These are phyloP conservation scores for Apostichopus parvimensis DNA, from an alignment of 35 echinoderm and acorn worm species.

Conservation along the genomic window DNA sequence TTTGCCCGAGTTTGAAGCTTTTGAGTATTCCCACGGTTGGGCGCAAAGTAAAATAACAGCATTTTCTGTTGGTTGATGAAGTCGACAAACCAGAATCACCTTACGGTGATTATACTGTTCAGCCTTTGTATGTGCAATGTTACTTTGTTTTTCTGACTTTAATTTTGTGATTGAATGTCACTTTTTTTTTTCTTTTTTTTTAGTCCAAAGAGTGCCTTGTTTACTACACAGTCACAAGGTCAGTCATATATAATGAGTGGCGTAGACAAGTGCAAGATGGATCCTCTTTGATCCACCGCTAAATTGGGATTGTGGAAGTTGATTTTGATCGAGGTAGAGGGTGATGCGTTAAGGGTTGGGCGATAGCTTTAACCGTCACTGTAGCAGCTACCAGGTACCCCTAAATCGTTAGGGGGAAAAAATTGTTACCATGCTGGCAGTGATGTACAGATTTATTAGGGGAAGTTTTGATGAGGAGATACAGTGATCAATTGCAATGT, in stretches of 20 bases:
- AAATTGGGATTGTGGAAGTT: background rate
- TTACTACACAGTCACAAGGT: conserved; percentile 25
- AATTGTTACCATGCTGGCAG: background rate
- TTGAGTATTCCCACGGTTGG: background rate
- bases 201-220: conserved; percentile 33
- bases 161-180: background rate
- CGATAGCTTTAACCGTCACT: background rate
- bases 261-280: background rate
- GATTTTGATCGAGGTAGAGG: background rate
- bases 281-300: background rate
- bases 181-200: conserved; percentile 9
- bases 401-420: no score
- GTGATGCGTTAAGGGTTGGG: background rate
- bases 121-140: conserved; percentile 47
- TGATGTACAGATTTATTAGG: no score
- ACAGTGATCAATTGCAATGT: no score
- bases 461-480: no score
- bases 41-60: background rate
- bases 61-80: background rate
- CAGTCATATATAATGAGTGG: background rate
- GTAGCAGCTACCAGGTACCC: background rate
- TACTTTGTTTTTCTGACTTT: conserved; percentile 20
- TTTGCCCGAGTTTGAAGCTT: background rate
- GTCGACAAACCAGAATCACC: background rate
- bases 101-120: background rate